These are phyloP conservation scores for Columbina picui DNA, from an alignment of 2,113 vertebrate species.

Conservation along the genomic window DNA sequence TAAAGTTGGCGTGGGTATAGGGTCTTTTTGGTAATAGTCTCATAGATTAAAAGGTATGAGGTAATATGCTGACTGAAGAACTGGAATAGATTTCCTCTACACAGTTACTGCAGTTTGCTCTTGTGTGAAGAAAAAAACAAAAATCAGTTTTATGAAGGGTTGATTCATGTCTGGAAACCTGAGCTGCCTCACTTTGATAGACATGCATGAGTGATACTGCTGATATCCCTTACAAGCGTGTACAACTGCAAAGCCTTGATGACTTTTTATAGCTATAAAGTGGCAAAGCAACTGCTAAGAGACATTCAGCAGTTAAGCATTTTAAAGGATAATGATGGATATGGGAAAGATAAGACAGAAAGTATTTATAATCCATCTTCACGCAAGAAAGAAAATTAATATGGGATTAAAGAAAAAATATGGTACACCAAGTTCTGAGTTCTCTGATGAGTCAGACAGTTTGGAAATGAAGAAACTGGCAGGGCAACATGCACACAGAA, in stretches of 20 bases:
- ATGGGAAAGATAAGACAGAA: not conserved
- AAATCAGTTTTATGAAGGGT: not conserved
- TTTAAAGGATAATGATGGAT: conserved; percentile 5
- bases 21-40: not conserved
- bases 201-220: conserved; percentile 16
- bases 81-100: not conserved
- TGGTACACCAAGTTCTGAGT: not conserved
- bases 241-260: conserved; percentile 44
- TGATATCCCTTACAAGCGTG: not conserved
- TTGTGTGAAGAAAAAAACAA: not conserved
- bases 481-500: not conserved
- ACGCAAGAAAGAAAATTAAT: conserved; percentile 10
- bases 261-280: conserved; percentile 47
- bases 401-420: not conserved
- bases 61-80: not conserved
- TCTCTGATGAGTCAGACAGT: not conserved
- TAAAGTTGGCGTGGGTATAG: not conserved
- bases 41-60: not conserved
- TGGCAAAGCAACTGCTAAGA: conserved; percentile 29
- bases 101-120: not conserved
- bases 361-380: not conserved
- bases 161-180: conserved; percentile 14
- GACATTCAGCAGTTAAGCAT: not conserved
- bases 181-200: conserved; percentile 41
- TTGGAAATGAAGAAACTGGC: conserved; percentile 3